Conservation (phyloP, 2,113 vertebrate species). For the Dromiciops gliroides region DNA sequence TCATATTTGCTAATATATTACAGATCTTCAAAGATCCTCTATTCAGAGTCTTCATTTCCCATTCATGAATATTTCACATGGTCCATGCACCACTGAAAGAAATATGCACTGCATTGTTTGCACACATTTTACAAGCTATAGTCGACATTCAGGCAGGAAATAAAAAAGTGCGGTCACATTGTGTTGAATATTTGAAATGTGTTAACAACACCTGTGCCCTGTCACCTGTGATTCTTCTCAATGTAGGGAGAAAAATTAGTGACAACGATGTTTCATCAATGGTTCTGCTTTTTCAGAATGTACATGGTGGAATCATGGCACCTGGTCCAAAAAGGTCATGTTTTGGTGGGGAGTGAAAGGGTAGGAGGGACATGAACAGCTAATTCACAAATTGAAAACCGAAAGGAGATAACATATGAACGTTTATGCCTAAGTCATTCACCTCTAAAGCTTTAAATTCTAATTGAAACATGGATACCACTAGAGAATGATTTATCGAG, state of each 20-base stretch:
- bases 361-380: neutral
- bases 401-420: conserved; percentile 30
- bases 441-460: conserved; percentile 33
- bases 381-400: conserved; percentile 15
- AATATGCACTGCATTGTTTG: neutral
- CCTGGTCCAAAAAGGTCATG: neutral
- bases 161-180: neutral
- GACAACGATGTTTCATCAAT: conserved; percentile 19
- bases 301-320: neutral
- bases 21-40: conserved; percentile 21
- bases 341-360: neutral
- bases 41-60: conserved; percentile 53
- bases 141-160: conserved; percentile 22
- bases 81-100: conserved; percentile 15
- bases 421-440: conserved; percentile 46
- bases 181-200: neutral
- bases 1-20: conserved; percentile 58
- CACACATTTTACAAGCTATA: conserved; percentile 15
- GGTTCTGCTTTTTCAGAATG: neutral
- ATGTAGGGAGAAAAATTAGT: neutral
- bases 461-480: conserved; percentile 52
- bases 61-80: conserved; percentile 50
- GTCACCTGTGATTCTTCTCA: conserved; percentile 50
- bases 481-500: conserved; percentile 64
- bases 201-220: neutral